A percentile compares a stretch with the other conserved stretches of the same genome.
Conservation (phyloP, 1,140 invertebrate species). For the Acromyrmex echinatior region DNA sequence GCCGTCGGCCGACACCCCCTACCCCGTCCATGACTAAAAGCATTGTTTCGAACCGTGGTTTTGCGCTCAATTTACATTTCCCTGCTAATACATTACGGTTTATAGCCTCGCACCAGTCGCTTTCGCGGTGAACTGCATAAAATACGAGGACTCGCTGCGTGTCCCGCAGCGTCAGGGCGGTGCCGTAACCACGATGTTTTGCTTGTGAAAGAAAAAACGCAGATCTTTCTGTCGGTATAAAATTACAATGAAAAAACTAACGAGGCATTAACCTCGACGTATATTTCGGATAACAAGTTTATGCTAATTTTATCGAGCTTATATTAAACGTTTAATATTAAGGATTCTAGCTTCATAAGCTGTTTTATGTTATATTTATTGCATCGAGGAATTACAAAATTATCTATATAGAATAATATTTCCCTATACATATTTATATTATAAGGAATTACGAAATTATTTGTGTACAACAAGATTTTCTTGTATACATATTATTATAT, state of each 20-base stretch:
- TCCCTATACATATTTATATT: neutral
- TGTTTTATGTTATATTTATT: neutral
- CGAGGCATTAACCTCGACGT: neutral
- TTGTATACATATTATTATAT: too few species aligned
- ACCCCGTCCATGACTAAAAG: conserved; percentile 77
- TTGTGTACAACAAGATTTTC: too few species aligned
- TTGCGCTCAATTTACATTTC: conserved; percentile 83
- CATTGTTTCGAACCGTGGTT: conserved; percentile 82
- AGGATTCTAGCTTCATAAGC: neutral
- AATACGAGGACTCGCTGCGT: conserved; percentile 77
- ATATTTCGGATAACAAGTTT: conserved; percentile 17
- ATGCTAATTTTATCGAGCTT: neutral
- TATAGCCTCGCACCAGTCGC: conserved; percentile 77
- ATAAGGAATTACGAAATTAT: too few species aligned
- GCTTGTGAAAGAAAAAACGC: conserved; percentile 68
- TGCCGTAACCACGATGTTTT: conserved; percentile 69
- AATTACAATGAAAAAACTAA: conserved; percentile 28
- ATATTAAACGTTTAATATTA: neutral
- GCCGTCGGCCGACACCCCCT: conserved; percentile 47
- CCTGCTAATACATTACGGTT: conserved; percentile 83
- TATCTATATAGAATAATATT: neutral
- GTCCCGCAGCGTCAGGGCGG: conserved; percentile 68
- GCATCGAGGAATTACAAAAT: neutral
- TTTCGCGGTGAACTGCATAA: conserved; percentile 79
- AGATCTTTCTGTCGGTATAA: conserved; percentile 64